Base-by-base conservation (phyloP, 2,888 invertebrate genomes). In the Globia sparganii region DNA sequence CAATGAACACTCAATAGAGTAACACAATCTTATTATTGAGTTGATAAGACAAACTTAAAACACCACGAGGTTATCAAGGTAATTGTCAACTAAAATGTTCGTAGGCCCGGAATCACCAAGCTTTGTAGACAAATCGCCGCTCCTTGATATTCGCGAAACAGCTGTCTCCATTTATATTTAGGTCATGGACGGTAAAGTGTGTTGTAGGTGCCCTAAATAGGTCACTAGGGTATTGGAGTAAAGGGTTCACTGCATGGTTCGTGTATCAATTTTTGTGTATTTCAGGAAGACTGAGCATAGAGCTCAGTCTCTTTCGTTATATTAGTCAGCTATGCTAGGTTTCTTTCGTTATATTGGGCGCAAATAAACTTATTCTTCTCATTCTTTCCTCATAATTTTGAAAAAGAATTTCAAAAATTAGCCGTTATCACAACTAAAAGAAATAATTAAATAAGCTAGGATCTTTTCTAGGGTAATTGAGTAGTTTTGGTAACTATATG, bases 101-200 rank as follows among this genome's bases (percentile, higher is more conserved):
- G 11, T 21, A 49, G 0, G 18, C n/a, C 0, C 9, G 3, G 3
- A 53, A 18, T 37, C 21, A 21, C 21, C 21, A 37, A 56, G 21
- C n/a, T 61, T 61, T 31, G 21, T 9, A 56, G 0, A 37, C 25
- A 4, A 43, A 18, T 25, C 31, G 43, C 15, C 25, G 9, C 9
- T 43, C 58, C 15, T 43, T 34, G 37, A n/a, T 61, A 43, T 18
- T 46, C 46, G 25, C 15, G n/a, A 25, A 58, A 15, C 28, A 70
- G 9, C 5, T 31, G 8, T 25, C 11, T 58, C 70, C 62, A 3
- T 21, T 72, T 64, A 15, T 58, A 74, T 76, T 58, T 58, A 46
- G 56, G 75, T 37, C 37, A 65, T 28, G 56, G 58, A 25, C 37
- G 31, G 18, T 46, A 40, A 49, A 73, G 18, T 76, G 25, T 56